A percentile compares a stretch with the other conserved stretches of the same genome.
These are phyloP conservation scores for Melieria omissa DNA, from an alignment of 2,888 invertebrate genomes.

Conservation along the genomic window DNA sequence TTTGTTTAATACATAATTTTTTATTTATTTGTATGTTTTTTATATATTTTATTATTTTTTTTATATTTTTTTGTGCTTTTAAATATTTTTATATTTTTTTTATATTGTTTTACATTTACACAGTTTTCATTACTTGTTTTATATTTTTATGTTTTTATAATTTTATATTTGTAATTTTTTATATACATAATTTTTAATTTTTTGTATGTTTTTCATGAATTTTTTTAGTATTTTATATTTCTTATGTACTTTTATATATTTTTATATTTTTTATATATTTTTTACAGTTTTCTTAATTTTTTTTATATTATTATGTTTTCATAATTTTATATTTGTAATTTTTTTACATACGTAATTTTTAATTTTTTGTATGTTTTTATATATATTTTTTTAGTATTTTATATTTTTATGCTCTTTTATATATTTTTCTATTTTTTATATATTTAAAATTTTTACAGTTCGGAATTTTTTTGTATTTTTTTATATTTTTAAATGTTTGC, in stretches of 20 bases:
- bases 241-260: slow-evolving; percentile 13
- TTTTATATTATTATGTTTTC: neutral
- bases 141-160: neutral
- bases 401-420: slow-evolving; percentile 11
- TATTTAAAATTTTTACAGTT: neutral
- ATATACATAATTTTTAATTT: neutral
- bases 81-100: neutral
- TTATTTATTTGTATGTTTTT: neutral
- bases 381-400: slow-evolving; percentile 1
- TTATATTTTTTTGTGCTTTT: neutral
- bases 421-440: slow-evolving; percentile 9
- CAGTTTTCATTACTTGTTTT: neutral
- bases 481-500: too few relatives aligned
- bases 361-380: neutral
- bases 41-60: slow-evolving; percentile 5
- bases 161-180: neutral
- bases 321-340: neutral
- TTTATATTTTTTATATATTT: slow-evolving; percentile 10
- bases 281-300: neutral
- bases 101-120: slow-evolving; percentile 1
- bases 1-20: neutral
- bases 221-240: slow-evolving; percentile 7
- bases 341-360: neutral
- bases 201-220: neutral
- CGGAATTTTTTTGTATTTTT: too few relatives aligned